phyloP scores from a whole-genome alignment of 2,113 vertebrate genomes.

The Copsychus sechellarum region DNA sequence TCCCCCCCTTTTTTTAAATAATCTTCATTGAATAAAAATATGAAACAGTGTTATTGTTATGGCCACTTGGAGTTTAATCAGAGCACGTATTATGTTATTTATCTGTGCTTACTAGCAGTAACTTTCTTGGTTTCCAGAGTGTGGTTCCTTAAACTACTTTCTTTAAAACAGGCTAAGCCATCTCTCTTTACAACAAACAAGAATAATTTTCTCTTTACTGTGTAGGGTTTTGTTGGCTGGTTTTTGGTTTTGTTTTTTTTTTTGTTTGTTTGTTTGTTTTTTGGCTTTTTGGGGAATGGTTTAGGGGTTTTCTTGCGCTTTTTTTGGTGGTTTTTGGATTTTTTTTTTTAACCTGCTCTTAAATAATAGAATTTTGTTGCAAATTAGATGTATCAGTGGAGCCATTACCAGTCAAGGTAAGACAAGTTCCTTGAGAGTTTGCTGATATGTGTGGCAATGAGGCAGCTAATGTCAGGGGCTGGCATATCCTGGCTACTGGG shows the following conservation, averaged over 20 bases:
- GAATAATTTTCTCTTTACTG: not conserved
- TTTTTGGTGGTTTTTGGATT: not conserved
- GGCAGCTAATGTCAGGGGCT: not conserved
- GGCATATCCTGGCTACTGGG: not conserved
- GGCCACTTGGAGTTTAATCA: not conserved
- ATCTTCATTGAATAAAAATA: not conserved
- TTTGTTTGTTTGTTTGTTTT: too few relatives aligned
- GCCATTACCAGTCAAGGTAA: not conserved
- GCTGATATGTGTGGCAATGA: not conserved
- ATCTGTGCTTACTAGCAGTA: not conserved
- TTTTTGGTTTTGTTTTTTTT: not conserved
- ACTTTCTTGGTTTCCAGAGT: not conserved
- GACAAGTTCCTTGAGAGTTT: not conserved
- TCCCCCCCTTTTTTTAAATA: not conserved
- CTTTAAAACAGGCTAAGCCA: not conserved
- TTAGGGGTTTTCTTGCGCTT: not conserved
- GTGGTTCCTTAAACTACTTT: not conserved
- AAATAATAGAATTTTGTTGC: not conserved
- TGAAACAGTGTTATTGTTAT: not conserved
- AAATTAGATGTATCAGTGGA: not conserved
- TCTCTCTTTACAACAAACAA: not conserved
- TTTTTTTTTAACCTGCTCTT: not conserved
- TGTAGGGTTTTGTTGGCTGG: not conserved
- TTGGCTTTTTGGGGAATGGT: rapidly evolving
- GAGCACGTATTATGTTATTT: not conserved